These are phyloP conservation scores for Characodon lateralis DNA, from an alignment of 2,797 vertebrate species.

Conservation along the genomic window DNA sequence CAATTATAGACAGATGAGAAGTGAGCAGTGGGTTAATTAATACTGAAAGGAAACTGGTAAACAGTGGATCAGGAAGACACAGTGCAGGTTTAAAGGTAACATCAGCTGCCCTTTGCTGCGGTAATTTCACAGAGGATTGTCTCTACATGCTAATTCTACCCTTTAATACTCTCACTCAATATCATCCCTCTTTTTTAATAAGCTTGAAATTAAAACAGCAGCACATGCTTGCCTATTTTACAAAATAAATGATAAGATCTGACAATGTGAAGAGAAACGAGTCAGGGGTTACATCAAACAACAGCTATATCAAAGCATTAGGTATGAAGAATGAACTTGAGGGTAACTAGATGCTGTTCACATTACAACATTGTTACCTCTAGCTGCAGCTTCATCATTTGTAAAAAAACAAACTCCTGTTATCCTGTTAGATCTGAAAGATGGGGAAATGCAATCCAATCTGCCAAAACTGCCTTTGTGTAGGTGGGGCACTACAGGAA, in stretches of 20 bases:
- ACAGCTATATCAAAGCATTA: conserved; percentile 58
- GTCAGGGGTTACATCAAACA: conserved; percentile 65
- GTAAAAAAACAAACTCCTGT: background rate
- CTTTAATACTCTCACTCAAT: conserved; percentile 75
- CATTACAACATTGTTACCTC: conserved; percentile 14
- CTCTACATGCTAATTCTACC: conserved; percentile 81
- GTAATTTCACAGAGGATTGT: conserved; percentile 80
- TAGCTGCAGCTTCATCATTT: background rate
- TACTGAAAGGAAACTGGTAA: conserved; percentile 64
- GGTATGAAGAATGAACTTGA: conserved; percentile 24
- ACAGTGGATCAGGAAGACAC: conserved; percentile 53
- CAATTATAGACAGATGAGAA: conserved; percentile 39
- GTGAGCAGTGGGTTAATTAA: conserved; percentile 66
- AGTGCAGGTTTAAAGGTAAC: conserved; percentile 43
- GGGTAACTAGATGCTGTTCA: conserved; percentile 45
- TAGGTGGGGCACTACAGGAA: too few species aligned
- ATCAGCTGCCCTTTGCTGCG: conserved; percentile 59
- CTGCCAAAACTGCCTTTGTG: too few species aligned
- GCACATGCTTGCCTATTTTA: conserved; percentile 67
- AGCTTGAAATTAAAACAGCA: conserved; percentile 83
- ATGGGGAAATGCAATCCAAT: too few species aligned
- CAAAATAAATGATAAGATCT: conserved; percentile 61
- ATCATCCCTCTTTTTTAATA: conserved; percentile 78
- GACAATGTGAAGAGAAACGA: conserved; percentile 57
- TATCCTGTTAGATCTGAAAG: background rate